Evolutionary conservation across 2,797 vertebrate genomes (phyloP), one percentile per base, ranked within the genome.

Genomic region (Bryconaethiops microstoma): DNA sequence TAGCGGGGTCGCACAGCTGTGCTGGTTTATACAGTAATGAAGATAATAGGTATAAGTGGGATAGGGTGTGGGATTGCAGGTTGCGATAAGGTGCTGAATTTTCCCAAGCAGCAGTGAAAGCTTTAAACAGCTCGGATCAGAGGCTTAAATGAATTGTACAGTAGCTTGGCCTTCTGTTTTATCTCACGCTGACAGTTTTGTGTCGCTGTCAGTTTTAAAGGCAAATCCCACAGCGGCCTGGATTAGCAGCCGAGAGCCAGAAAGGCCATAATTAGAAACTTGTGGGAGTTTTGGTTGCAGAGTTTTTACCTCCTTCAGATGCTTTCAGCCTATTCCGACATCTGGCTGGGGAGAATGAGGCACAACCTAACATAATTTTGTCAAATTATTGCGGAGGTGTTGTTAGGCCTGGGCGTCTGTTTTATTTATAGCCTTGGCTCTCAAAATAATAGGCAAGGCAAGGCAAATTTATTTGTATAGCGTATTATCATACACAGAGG

Each of bases 221-320:
- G 54, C 79, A 78, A 87, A 87, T 86, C 81, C 71, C 77, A 75
- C 80, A 77, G 76, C 59, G 57, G 54, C 69, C n/a, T 63, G 80
- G 85, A 88, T 88, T 88, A 87, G 50, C 59, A 42, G 67, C 74
- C 25, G 40, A 80, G 78, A 82, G 65, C 79, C 85, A 74, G 69
- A 82, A 76, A 82, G 29, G 3, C 73, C 57, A 39, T 78, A 87
- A 84, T 84, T 87, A 83, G 67, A 67, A 78, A 81, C 83, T 76
- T 9, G 16, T 73, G 40, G 70, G 35, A 48, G 69, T 68, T 82
- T 85, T 54, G 74, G 76, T 74, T 39, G 70, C 17, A 12, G 45
- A 64, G 75, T 82, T 83, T 16, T 35, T 48, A 39, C 62, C 21
- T 45, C 68, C 73, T 74, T 52, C 23, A 74, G 57, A 74, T 35